Evolutionary conservation across 2,113 vertebrate genomes (phyloP).

Genomic region (Arvicanthis niloticus): DNA sequence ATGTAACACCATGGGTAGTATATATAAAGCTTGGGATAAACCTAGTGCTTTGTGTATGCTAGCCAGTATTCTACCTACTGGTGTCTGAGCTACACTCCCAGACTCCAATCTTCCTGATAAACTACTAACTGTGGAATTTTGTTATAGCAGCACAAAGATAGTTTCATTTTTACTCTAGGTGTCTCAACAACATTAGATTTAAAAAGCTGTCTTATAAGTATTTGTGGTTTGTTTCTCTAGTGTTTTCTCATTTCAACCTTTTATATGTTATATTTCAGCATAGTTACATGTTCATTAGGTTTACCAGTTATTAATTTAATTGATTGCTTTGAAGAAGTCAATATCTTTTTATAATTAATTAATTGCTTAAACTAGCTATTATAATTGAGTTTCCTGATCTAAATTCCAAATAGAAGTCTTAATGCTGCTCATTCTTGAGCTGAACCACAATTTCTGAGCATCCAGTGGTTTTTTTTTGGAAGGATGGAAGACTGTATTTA

Average conservation of each 20-base stretch:
- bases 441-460: not conserved
- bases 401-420: not conserved
- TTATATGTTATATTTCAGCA: not conserved
- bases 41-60: not conserved
- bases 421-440: not conserved
- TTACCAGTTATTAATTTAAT: not conserved
- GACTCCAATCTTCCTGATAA: not conserved
- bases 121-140: not conserved
- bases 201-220: not conserved
- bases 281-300: not conserved
- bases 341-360: not conserved
- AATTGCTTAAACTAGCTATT: not conserved
- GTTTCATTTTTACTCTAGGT: not conserved
- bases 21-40: not conserved
- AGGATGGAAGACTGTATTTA: not conserved
- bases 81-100: not conserved
- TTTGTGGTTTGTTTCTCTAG: not conserved
- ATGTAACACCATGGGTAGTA: too few relatives aligned
- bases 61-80: not conserved
- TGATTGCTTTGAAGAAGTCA: not conserved
- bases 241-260: not conserved
- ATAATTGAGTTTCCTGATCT: conserved; percentile 23
- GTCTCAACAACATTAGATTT: not conserved
- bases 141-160: not conserved
- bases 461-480: not conserved